These are phyloP conservation scores for Atta cephalotes DNA, from an alignment of 1,140 invertebrate genomes.

Conservation along the genomic window DNA sequence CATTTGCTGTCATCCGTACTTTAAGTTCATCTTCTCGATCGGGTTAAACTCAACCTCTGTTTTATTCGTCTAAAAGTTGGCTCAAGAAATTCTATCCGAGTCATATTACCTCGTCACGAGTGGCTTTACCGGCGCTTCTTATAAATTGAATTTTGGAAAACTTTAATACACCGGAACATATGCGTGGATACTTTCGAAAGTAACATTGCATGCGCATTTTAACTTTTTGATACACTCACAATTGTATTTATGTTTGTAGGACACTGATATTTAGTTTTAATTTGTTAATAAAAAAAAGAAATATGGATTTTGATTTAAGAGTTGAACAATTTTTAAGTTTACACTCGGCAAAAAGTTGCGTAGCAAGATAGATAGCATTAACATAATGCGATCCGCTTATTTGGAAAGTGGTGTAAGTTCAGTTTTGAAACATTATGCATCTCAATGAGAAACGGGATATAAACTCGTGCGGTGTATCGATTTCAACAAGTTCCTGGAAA, in stretches of 20 bases:
- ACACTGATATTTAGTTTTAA: neutral
- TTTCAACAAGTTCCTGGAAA: conserved; percentile 47
- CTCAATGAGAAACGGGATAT: conserved; percentile 51
- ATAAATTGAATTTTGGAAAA: conserved; percentile 47
- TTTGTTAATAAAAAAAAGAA: neutral
- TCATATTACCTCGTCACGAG: conserved; percentile 42
- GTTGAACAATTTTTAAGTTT: neutral
- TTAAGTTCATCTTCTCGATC: conserved; percentile 33
- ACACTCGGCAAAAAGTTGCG: neutral
- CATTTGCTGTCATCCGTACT: neutral
- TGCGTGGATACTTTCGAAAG: neutral
- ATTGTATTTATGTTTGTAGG: neutral
- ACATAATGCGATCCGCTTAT: conserved; percentile 49
- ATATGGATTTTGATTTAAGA: conserved; percentile 7
- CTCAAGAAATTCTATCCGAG: conserved; percentile 51
- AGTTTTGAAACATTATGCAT: conserved; percentile 56
- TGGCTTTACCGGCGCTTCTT: conserved; percentile 54
- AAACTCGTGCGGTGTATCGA: conserved; percentile 35
- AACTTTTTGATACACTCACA: neutral
- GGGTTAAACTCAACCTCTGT: conserved; percentile 47
- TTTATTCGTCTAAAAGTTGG: conserved; percentile 57
- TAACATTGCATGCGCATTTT: neutral
- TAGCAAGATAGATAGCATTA: neutral
- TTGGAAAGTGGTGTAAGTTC: conserved; percentile 46
- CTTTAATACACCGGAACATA: conserved; percentile 35